phyloP scores from a whole-genome alignment of 2,113 vertebrate genomes.

The Paratilapia polleni region DNA sequence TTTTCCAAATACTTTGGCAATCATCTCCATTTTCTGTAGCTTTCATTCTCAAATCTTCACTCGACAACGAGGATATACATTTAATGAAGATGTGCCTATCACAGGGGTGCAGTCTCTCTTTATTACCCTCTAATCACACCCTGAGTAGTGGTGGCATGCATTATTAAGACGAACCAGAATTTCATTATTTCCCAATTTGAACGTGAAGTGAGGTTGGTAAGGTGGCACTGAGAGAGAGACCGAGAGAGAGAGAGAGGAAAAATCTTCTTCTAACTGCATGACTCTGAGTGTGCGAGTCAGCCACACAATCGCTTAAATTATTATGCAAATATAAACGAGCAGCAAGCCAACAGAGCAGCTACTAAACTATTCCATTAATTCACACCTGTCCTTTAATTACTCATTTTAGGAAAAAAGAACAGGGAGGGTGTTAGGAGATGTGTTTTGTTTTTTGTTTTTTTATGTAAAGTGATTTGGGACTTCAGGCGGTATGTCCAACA shows the following conservation, averaged over 20 bases:
- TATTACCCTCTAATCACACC: background rate
- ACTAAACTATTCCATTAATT: background rate
- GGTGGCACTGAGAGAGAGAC: background rate
- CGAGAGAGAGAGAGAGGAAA: background rate
- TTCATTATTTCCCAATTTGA: constrained; percentile 9
- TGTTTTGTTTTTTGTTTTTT: accelerated
- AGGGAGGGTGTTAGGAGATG: background rate
- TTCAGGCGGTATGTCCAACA: background rate
- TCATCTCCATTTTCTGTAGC: background rate
- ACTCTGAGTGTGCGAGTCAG: background rate
- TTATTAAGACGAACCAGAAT: background rate
- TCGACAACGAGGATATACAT: too few species aligned
- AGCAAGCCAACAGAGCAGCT: background rate
- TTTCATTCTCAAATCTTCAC: background rate
- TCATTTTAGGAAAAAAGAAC: background rate
- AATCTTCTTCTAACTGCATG: background rate
- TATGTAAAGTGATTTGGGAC: background rate
- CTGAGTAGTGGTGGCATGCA: background rate
- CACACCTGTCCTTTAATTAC: background rate
- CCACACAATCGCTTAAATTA: background rate
- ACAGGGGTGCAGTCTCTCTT: background rate
- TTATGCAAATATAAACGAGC: constrained; percentile 10
- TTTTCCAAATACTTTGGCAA: constrained; percentile 25
- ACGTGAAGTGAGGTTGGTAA: background rate
- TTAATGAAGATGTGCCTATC: background rate